Conservation (phyloP, 35 echinoderm and acorn worm species). For the Ophioderma brevispina region DNA sequence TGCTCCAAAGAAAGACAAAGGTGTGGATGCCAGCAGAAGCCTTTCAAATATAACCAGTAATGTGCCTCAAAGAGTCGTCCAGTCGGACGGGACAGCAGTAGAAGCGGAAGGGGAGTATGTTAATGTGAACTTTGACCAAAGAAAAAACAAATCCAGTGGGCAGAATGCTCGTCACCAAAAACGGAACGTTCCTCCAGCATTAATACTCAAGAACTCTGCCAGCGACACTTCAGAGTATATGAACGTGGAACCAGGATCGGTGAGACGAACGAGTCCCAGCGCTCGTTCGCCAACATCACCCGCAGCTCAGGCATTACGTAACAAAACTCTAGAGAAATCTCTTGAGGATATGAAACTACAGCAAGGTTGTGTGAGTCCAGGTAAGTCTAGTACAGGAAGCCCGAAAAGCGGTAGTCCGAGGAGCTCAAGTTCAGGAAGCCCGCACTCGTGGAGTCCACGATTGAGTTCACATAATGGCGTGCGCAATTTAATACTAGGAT, state of each 20-base stretch:
- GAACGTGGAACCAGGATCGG: slow-evolving; percentile 60
- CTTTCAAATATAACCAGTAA: neutral
- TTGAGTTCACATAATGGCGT: slow-evolving; percentile 13
- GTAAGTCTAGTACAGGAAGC: neutral
- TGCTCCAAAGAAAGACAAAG: neutral
- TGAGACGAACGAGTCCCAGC: slow-evolving; percentile 1
- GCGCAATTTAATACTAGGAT: slow-evolving; percentile 9
- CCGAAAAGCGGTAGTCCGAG: neutral
- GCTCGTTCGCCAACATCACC: slow-evolving; percentile 36
- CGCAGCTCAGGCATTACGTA: neutral
- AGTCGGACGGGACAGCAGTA: neutral
- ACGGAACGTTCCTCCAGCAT: neutral
- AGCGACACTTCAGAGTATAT: slow-evolving; percentile 68
- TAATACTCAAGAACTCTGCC: neutral
- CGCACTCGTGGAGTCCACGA: neutral
- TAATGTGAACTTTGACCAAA: slow-evolving; percentile 46
- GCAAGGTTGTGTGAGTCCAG: neutral
- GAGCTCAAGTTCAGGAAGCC: neutral
- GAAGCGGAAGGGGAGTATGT: slow-evolving; percentile 34
- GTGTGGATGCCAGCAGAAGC: slow-evolving; percentile 25
- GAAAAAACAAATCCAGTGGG: neutral
- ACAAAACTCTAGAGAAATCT: slow-evolving; percentile 6
- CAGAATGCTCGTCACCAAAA: neutral
- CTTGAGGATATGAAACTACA: neutral
- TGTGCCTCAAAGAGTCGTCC: neutral